These are phyloP conservation scores for Cerastis rubricosa DNA, from an alignment of 2,888 invertebrate species.

Conservation along the genomic window DNA sequence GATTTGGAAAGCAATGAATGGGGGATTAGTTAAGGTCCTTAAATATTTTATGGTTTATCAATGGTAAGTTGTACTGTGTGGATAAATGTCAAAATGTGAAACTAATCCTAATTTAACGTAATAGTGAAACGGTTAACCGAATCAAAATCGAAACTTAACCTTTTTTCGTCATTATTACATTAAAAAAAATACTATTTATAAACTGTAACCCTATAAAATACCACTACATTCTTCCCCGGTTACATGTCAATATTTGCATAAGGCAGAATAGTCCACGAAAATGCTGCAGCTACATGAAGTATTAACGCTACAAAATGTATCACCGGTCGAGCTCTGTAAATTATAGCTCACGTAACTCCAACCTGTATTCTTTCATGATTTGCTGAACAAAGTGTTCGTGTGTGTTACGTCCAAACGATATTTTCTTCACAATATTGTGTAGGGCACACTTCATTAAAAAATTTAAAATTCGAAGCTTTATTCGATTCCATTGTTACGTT, in stretches of 20 bases:
- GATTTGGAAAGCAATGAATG: constrained; percentile 13
- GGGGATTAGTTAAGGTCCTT: constrained; percentile 11
- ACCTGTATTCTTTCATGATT: constrained; percentile 46
- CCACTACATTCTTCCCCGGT: neutral
- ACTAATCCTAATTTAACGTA: constrained; percentile 46
- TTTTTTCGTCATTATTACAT: neutral
- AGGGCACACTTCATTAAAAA: constrained; percentile 88
- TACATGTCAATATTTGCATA: constrained; percentile 15
- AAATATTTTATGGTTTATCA: constrained; percentile 52
- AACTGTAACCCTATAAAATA: neutral
- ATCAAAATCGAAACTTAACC: too few species aligned
- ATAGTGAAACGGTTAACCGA: neutral
- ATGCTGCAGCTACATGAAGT: constrained; percentile 17
- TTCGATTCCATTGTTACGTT: constrained; percentile 83
- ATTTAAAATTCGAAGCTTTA: constrained; percentile 86
- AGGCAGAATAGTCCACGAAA: constrained; percentile 9
- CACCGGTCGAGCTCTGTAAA: constrained; percentile 28
- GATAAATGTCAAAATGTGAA: constrained; percentile 38
- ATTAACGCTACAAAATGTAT: constrained; percentile 42
- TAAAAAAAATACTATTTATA: neutral
- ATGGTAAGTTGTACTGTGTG: constrained; percentile 20
- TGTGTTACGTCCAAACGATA: constrained; percentile 76
- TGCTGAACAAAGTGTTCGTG: constrained; percentile 65
- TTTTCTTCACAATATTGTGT: constrained; percentile 86
- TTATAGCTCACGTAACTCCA: constrained; percentile 39